phyloP scores from a whole-genome alignment of 2,797 vertebrate genomes.

The Channa striata region DNA sequence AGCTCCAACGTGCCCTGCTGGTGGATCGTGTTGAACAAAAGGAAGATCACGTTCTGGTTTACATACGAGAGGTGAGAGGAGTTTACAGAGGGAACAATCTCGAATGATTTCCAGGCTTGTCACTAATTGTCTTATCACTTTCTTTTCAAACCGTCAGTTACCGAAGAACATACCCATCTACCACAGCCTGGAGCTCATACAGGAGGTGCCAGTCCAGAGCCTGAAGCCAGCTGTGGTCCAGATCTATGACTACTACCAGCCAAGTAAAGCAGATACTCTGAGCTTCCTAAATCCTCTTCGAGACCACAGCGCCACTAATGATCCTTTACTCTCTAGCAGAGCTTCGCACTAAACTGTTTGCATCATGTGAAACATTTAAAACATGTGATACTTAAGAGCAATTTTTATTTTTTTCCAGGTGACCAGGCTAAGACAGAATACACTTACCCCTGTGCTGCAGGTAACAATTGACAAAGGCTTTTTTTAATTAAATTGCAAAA shows the following conservation, averaged over 20 bases:
- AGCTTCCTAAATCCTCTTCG: no score
- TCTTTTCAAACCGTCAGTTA: constrained; percentile 62
- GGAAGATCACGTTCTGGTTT: constrained; percentile 64
- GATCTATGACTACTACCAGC: constrained; percentile 85
- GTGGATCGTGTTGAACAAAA: constrained; percentile 69
- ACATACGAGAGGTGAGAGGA: constrained; percentile 64
- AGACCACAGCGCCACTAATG: no score
- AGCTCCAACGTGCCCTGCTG: constrained; percentile 35
- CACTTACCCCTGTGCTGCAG: no score
- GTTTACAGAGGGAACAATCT: neutral
- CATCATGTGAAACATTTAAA: no score
- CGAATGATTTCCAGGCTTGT: neutral
- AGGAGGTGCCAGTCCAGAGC: constrained; percentile 69
- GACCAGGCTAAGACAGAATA: no score
- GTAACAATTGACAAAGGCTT: no score
- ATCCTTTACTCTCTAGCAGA: no score
- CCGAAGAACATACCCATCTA: neutral
- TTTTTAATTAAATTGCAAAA: no score
- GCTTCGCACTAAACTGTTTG: no score
- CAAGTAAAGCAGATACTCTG: constrained; percentile 59
- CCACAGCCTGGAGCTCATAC: constrained; percentile 55
- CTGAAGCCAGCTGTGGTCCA: constrained; percentile 78
- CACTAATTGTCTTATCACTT: neutral
- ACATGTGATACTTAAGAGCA: no score
- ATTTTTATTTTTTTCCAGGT: no score